phyloP scores from a whole-genome alignment of 2,113 vertebrate species.

The Cavia porcellus region DNA sequence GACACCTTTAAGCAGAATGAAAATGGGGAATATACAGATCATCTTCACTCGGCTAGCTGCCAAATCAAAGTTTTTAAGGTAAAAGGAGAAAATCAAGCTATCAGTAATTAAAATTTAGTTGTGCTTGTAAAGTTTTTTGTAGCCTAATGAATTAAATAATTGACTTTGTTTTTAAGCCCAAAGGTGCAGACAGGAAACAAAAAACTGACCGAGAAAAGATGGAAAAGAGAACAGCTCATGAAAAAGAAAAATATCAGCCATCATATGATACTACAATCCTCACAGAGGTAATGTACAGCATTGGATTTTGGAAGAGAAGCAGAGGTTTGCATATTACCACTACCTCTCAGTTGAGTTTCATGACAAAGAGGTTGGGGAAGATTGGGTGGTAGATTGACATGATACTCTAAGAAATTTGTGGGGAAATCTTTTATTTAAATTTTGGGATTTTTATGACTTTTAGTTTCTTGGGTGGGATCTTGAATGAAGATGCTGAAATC shows the following conservation, averaged over 20 bases:
- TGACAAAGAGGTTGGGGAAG: constrained; percentile 34
- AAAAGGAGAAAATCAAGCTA: constrained; percentile 43
- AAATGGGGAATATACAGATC: constrained; percentile 91
- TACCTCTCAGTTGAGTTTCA: constrained; percentile 29
- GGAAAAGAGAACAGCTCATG: constrained; percentile 91
- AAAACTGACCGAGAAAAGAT: constrained; percentile 93
- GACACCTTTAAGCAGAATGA: constrained; percentile 92
- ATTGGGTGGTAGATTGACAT: background rate
- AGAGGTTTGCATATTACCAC: constrained; percentile 38
- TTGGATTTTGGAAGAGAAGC: constrained; percentile 50
- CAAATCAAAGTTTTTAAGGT: constrained; percentile 94
- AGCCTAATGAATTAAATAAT: background rate
- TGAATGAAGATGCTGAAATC: constrained; percentile 83
- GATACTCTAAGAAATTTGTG: constrained; percentile 29
- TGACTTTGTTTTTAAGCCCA: constrained; percentile 87
- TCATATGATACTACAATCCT: constrained; percentile 92
- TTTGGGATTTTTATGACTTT: constrained; percentile 64
- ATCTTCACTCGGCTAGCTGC: constrained; percentile 93
- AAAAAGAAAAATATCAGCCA: constrained; percentile 93
- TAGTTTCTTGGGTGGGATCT: constrained; percentile 76
- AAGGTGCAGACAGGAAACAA: constrained; percentile 93
- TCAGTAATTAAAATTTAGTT: constrained; percentile 30
- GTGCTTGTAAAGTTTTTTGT: background rate
- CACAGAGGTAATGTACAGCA: constrained; percentile 88
- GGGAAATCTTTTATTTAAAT: constrained; percentile 58